Conservation (phyloP, 2,888 invertebrate species). For the Acleris emargana region DNA sequence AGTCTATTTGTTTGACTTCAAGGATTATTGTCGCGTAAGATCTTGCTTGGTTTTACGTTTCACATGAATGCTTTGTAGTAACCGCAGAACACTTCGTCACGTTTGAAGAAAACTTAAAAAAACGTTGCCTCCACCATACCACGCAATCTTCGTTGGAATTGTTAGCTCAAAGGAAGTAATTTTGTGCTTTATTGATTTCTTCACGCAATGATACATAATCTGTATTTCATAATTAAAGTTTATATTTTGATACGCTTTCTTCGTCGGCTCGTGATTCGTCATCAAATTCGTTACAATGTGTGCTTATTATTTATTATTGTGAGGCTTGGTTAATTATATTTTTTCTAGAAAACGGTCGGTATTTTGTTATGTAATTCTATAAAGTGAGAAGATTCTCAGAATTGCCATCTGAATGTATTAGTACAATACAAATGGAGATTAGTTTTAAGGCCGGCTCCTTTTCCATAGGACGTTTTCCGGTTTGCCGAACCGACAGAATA, state of each 20-base stretch:
- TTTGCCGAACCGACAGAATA: conserved; percentile 58
- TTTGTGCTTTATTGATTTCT: conserved; percentile 74
- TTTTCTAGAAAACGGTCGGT: conserved; percentile 3
- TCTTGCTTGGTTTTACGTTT: conserved; percentile 44
- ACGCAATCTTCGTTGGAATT: conserved; percentile 51
- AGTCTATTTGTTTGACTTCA: neutral
- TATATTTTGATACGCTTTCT: conserved; percentile 71
- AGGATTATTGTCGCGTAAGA: conserved; percentile 35
- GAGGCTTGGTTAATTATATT: conserved; percentile 22
- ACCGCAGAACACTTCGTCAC: conserved; percentile 34
- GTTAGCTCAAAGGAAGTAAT: conserved; percentile 67
- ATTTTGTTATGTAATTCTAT: conserved; percentile 17
- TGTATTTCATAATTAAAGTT: conserved; percentile 65
- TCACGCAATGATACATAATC: conserved; percentile 58
- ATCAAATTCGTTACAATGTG: conserved; percentile 31
- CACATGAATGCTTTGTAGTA: conserved; percentile 46
- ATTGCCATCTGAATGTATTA: conserved; percentile 35
- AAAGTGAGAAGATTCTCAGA: conserved; percentile 20
- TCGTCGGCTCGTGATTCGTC: conserved; percentile 41
- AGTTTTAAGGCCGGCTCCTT: conserved; percentile 46
- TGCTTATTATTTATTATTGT: conserved; percentile 28
- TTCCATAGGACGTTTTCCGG: conserved; percentile 60
- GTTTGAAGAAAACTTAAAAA: conserved; percentile 29
- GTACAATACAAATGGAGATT: conserved; percentile 46
- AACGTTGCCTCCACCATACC: conserved; percentile 5